Evolutionary conservation across 2,113 vertebrate genomes (phyloP).

Genomic region (Zapus hudsonius): DNA sequence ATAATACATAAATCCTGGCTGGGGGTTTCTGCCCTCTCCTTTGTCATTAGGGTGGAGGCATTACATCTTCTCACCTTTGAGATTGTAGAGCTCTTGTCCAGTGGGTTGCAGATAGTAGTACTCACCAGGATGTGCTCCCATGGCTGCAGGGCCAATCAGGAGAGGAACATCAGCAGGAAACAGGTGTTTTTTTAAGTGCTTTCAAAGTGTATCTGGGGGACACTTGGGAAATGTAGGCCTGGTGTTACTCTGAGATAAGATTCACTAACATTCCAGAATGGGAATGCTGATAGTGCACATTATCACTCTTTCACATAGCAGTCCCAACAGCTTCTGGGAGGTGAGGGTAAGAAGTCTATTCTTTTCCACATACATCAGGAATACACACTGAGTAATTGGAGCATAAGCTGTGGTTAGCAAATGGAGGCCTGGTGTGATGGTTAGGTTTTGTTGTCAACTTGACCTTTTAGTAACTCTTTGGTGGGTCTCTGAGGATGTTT

Average conservation of each 20-base stretch:
- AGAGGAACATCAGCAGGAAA: background rate
- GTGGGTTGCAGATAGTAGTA: background rate
- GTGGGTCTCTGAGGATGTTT: too few relatives aligned
- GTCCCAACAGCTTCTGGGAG: background rate
- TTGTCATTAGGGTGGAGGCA: background rate
- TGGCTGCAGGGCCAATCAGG: too few relatives aligned
- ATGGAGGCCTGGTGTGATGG: too few relatives aligned
- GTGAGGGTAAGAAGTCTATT: background rate
- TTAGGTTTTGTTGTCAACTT: too few relatives aligned
- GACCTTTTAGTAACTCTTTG: too few relatives aligned
- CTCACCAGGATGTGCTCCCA: background rate
- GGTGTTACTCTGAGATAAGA: background rate
- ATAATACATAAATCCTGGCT: constrained; percentile 6
- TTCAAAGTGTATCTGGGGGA: background rate
- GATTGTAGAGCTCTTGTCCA: background rate
- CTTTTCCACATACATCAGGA: background rate
- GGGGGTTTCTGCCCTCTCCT: background rate
- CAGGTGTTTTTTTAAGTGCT: background rate
- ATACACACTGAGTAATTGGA: background rate
- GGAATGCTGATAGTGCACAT: background rate
- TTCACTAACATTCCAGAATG: background rate
- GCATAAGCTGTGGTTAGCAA: background rate
- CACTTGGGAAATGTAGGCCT: background rate
- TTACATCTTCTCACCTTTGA: background rate
- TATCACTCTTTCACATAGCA: background rate